These are phyloP conservation scores for Carapus acus DNA, from an alignment of 2,797 vertebrate genomes.

Conservation along the genomic window DNA sequence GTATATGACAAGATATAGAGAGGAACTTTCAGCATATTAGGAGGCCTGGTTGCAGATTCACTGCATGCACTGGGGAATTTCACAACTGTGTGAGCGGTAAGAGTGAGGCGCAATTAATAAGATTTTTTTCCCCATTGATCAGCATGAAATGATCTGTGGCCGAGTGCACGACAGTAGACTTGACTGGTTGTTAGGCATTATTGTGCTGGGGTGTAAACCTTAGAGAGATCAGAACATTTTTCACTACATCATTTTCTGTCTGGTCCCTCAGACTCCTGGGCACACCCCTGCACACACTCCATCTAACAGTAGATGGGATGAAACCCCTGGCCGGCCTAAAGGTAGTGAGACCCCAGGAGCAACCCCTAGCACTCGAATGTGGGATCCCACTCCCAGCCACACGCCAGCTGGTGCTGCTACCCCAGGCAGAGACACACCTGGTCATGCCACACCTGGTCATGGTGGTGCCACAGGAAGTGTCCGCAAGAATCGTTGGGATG, in stretches of 20 bases:
- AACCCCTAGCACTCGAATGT: constrained; percentile 94
- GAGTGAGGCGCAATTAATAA: too few species aligned
- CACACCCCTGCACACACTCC: constrained; percentile 96
- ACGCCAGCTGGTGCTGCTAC: constrained; percentile 95
- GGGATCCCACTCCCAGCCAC: constrained; percentile 98
- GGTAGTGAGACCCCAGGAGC: constrained; percentile 96
- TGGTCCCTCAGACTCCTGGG: constrained; percentile 68
- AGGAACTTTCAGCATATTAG: too few species aligned
- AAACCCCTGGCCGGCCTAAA: constrained; percentile 94
- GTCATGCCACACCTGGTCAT: constrained; percentile 92
- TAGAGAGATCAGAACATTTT: too few species aligned
- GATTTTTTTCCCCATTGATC: too few species aligned
- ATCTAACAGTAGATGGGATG: constrained; percentile 93
- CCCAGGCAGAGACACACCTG: constrained; percentile 92
- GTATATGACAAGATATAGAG: too few species aligned
- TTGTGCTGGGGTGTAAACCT: too few species aligned
- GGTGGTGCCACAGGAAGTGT: constrained; percentile 92
- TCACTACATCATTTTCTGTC: background rate
- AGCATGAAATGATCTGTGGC: too few species aligned
- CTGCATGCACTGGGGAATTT: too few species aligned
- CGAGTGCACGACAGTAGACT: too few species aligned
- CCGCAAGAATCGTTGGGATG: constrained; percentile 98
- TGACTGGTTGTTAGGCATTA: too few species aligned
- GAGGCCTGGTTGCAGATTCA: too few species aligned
- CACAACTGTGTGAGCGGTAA: too few species aligned